A percentile compares a stretch with the other conserved stretches of the same genome.
Evolutionary conservation across 2,888 invertebrate genomes (phyloP).

Genomic region (Prosopocoilus inquinatus): DNA sequence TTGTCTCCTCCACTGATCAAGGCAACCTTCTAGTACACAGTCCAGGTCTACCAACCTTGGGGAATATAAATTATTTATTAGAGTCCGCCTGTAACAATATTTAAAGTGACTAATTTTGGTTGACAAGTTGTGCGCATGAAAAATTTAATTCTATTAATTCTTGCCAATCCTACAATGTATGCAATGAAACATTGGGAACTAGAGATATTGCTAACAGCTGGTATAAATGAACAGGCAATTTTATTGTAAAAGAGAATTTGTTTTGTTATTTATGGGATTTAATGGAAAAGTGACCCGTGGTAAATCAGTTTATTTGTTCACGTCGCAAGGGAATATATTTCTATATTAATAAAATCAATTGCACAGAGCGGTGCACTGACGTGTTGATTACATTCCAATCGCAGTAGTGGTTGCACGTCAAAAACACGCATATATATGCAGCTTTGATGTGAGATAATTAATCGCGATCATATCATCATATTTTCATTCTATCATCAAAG

Average conservation of each 20-base stretch:
- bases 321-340: background rate
- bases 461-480: constrained; percentile 41
- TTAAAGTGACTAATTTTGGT: no score
- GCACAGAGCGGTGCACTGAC: constrained; percentile 7
- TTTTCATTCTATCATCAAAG: constrained; percentile 45
- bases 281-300: background rate
- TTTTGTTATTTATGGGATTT: background rate
- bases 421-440: constrained; percentile 29
- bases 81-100: no score
- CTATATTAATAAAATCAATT: constrained; percentile 22
- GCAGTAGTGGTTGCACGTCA: constrained; percentile 22
- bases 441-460: constrained; percentile 45
- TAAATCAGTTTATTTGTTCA: background rate
- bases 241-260: background rate
- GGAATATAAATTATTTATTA: no score
- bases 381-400: constrained; percentile 13
- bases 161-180: no score
- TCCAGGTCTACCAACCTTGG: no score
- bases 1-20: no score
- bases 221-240: no score
- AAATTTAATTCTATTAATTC: no score
- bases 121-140: no score
- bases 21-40: no score
- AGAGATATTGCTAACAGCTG: no score
- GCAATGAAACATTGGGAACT: no score